Conservation (phyloP, 2,797 vertebrate species). For the Acipenser transmontanus region DNA sequence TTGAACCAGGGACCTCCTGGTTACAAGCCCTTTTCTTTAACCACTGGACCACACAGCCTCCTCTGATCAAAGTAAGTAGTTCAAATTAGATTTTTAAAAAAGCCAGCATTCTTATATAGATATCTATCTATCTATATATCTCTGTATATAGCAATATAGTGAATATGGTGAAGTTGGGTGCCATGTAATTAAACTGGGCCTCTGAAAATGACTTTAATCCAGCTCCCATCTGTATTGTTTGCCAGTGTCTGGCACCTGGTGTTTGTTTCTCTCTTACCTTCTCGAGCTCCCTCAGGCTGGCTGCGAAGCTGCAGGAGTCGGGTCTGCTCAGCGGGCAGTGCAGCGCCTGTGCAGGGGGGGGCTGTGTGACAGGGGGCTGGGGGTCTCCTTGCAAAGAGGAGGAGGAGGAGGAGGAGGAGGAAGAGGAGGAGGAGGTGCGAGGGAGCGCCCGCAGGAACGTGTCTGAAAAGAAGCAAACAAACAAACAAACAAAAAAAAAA, state of each 20-base stretch:
- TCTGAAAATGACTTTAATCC: no score
- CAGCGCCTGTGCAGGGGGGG: slow-evolving; percentile 30
- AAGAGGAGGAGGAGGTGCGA: background rate
- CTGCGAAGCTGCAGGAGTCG: slow-evolving; percentile 61
- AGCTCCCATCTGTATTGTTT: no score
- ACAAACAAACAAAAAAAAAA: background rate
- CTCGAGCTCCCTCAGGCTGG: slow-evolving; percentile 63
- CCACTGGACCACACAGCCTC: no score
- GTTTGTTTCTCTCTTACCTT: slow-evolving; percentile 42
- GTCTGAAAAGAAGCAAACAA: background rate
- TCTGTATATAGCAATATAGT: no score
- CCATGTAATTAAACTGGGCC: no score
- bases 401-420: background rate
- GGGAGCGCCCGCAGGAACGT: slow-evolving; percentile 1
- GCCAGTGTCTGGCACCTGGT: no score
- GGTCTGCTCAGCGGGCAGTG: slow-evolving; percentile 58
- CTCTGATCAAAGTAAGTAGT: no score
- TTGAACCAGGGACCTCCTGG: no score
- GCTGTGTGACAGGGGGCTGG: slow-evolving; percentile 33
- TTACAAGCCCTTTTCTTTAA: no score
- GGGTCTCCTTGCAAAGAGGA: background rate
- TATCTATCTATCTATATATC: no score
- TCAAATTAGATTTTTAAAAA: background rate
- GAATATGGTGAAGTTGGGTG: no score
- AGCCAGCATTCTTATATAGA: no score